Base-by-base conservation (phyloP, 2,797 vertebrate genomes). In the Distichodus sexfasciatus region DNA sequence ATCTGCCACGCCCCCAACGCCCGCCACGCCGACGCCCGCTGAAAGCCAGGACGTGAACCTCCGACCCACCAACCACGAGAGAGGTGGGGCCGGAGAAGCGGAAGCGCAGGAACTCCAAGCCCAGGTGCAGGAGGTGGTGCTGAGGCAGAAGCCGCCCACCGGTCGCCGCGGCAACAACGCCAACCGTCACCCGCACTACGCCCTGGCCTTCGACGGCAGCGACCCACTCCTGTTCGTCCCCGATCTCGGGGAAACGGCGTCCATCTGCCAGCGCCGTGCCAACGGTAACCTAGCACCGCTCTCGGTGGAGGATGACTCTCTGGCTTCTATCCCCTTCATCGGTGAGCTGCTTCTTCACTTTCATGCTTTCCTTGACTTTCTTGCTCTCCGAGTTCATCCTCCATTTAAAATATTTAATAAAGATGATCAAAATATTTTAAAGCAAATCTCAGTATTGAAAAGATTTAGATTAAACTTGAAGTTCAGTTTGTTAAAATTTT, bases 301-400 rank as follows among this genome's bases (percentile, higher is more conserved):
- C 66, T 86, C 90, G 0, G 77, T 92, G 11, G 91, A 96, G 0
- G 94, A 97, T 15, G 96, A 98, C 80, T 97, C 95, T 0, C 83
- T 99, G 86, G 96, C 96, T 0, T 97, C 95, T 74, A 99, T 98
- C 72, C 97, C 97, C 33, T 99, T 94, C 83, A 99, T 99, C 54
- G 97, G 97, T 98, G 89, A 93, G 94, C 80, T 6, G 2, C 15
- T 57, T 23, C 12, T 64, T 15, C n/a, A n/a, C n/a, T n/a, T n/a
- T n/a, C n/a, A n/a, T n/a, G n/a, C n/a, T n/a, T 33, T 59, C 17
- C 19, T 14, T 33, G 44, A 33, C 26, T 35, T 38, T 29, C 50
- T 43, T 24, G 29, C 9, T 53, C 48, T 38, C 21, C 53, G 33
- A 48, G 29, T 55, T 66, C 35, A 19, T 59, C 36, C 21, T 26